Percentiles rank a stretch among this genome's conserved stretches.
phyloP scores from a whole-genome alignment of 1,140 invertebrate genomes.

The Coenobita brevimanus region DNA sequence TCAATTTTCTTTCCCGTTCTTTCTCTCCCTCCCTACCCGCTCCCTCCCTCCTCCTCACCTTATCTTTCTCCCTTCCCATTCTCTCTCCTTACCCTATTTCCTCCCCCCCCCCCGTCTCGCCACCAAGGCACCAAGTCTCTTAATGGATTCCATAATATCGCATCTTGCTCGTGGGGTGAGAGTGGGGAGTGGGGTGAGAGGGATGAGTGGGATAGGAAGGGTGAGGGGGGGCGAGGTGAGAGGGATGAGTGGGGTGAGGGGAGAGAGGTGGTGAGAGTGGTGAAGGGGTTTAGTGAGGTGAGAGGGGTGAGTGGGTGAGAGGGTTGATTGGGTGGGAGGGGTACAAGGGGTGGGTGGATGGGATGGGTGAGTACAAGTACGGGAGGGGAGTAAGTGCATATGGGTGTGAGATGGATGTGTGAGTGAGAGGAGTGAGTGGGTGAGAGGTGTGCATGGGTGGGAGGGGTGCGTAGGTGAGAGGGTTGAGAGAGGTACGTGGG shows the following conservation, averaged over 20 bases:
- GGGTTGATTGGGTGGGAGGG: neutral
- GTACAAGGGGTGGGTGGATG: too few species aligned
- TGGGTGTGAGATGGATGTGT: too few species aligned
- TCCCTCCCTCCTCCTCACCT: too few species aligned
- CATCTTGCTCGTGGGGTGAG: neutral
- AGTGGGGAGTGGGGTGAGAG: neutral
- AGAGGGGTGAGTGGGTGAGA: neutral
- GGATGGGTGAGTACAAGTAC: too few species aligned
- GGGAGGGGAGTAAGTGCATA: too few species aligned
- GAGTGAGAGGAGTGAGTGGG: too few species aligned
- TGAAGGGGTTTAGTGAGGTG: too few species aligned
- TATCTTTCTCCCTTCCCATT: neutral
- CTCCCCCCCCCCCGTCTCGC: neutral
- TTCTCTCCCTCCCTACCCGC: too few species aligned
- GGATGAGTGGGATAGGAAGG: neutral
- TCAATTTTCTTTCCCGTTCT: too few species aligned
- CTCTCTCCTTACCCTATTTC: neutral
- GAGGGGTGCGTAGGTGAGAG: too few species aligned
- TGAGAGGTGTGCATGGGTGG: too few species aligned
- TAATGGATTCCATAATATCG: neutral
- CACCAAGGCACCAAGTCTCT: neutral
- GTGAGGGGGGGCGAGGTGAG: neutral
- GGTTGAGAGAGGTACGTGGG: too few species aligned
- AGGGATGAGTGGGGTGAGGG: neutral
- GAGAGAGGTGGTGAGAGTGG: neutral